A percentile compares a stretch with the other conserved stretches of the same genome.
These are phyloP conservation scores for Drosophila monieri DNA, from an alignment of 2,888 invertebrate genomes.

Conservation along the genomic window DNA sequence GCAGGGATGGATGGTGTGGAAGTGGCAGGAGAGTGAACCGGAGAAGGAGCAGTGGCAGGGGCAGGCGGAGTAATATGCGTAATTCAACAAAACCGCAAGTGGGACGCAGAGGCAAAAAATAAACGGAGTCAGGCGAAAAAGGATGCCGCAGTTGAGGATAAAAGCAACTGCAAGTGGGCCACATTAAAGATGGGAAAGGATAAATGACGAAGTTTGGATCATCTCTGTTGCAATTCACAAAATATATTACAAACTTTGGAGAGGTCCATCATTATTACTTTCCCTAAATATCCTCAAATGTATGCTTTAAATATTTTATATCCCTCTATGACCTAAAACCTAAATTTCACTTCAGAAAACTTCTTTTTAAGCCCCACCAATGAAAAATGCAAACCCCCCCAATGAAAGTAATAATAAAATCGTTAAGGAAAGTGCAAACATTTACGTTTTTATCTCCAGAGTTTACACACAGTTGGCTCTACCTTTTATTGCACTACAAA, in stretches of 20 bases:
- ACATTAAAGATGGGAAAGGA: conserved; percentile 2
- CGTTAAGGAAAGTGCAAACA: not conserved
- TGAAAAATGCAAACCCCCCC: not conserved
- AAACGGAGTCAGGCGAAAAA: conserved; percentile 35
- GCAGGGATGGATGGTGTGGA: conserved; percentile 9
- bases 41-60: not conserved
- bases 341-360: not conserved
- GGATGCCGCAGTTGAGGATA: conserved; percentile 28
- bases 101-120: conserved; percentile 52
- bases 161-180: conserved; percentile 28
- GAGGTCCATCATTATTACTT: not conserved
- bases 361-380: not conserved
- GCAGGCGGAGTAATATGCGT: conserved; percentile 68
- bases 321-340: not conserved
- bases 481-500: conserved; percentile 20
- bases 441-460: not conserved
- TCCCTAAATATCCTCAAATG: not conserved
- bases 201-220: not conserved
- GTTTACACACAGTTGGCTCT: not conserved
- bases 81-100: conserved; percentile 79
- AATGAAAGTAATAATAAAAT: not conserved
- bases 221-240: not conserved
- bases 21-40: not conserved
- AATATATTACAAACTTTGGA: not conserved
- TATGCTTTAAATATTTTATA: no score